A percentile compares a stretch with the other conserved stretches of the same genome.
These are phyloP conservation scores for Dendrocopos noguchii DNA, from an alignment of 2,113 vertebrate genomes.

Conservation along the genomic window DNA sequence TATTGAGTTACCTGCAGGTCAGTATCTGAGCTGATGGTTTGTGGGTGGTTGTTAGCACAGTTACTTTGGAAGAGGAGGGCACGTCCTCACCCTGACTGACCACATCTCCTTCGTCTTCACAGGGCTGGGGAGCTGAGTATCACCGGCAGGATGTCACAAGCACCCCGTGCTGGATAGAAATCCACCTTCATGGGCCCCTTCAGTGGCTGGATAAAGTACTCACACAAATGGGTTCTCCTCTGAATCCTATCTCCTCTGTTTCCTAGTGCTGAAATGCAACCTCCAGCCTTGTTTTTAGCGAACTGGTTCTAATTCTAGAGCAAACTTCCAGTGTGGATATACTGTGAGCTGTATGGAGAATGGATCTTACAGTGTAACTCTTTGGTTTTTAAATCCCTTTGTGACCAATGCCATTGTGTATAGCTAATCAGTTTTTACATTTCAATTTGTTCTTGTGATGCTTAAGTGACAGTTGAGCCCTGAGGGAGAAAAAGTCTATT, in stretches of 20 bases:
- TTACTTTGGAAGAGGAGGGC: not conserved
- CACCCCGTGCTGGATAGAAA: constrained; percentile 98
- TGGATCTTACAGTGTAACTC: constrained; percentile 65
- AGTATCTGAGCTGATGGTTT: not conserved
- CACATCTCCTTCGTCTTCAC: constrained; percentile 11
- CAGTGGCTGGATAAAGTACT: constrained; percentile 99
- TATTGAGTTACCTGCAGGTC: not conserved
- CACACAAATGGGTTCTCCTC: constrained; percentile 97
- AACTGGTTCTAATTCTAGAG: constrained; percentile 79
- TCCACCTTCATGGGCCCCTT: constrained; percentile 95
- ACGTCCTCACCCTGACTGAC: not conserved
- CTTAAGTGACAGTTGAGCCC: constrained; percentile 64
- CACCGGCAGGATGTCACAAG: constrained; percentile 97
- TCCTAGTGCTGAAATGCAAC: constrained; percentile 85
- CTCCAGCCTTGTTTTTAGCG: constrained; percentile 66
- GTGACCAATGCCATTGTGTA: constrained; percentile 82
- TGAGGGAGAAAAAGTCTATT: constrained; percentile 58
- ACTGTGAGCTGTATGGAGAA: constrained; percentile 80
- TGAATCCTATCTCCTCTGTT: constrained; percentile 97
- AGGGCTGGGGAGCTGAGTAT: constrained; percentile 98
- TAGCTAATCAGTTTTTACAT: constrained; percentile 75
- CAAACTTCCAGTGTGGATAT: constrained; percentile 78
- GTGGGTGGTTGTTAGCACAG: not conserved
- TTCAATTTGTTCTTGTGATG: constrained; percentile 70
- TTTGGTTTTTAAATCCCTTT: constrained; percentile 56